Conservation (phyloP, 2,888 invertebrate species). For the Chesias legatella region DNA sequence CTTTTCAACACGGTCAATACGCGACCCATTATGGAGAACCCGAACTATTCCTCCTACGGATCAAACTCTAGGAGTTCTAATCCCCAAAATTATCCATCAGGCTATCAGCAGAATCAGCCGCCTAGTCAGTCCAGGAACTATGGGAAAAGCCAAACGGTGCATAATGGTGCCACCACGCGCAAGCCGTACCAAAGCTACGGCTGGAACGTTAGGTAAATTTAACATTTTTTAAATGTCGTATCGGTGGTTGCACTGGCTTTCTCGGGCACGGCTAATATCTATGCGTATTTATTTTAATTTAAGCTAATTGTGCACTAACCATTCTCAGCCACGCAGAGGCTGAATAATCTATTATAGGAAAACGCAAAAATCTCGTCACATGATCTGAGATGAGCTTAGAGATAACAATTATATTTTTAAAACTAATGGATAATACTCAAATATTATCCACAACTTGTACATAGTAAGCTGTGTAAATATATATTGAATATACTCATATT, state of each 20-base stretch:
- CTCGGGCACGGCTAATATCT: conserved; percentile 18
- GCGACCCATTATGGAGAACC: conserved; percentile 70
- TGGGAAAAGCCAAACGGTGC: conserved; percentile 51
- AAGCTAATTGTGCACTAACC: conserved; percentile 4
- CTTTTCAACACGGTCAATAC: conserved; percentile 61
- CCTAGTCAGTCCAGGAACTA: conserved; percentile 61
- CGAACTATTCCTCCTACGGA: conserved; percentile 61
- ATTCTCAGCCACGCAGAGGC: background rate
- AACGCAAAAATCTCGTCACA: background rate
- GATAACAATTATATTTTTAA: background rate
- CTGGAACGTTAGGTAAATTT: conserved; percentile 75
- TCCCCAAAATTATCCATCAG: conserved; percentile 63
- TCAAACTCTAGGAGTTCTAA: conserved; percentile 66
- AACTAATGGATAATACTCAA: background rate
- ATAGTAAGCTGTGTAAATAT: too few relatives aligned
- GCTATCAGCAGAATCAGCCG: conserved; percentile 53
- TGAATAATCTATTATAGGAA: conserved; percentile 1
- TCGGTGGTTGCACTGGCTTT: conserved; percentile 24
- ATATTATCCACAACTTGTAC: conserved; percentile 5
- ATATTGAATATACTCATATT: too few relatives aligned
- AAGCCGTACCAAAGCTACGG: conserved; percentile 62
- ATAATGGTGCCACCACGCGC: conserved; percentile 51
- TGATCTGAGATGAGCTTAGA: too few relatives aligned
- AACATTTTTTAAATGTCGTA: conserved; percentile 1
- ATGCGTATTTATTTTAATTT: conserved; percentile 15